Evolutionary conservation across 2,888 invertebrate genomes (phyloP), one percentile per base, ranked within the genome.

Genomic region (Andrena bucephala): DNA sequence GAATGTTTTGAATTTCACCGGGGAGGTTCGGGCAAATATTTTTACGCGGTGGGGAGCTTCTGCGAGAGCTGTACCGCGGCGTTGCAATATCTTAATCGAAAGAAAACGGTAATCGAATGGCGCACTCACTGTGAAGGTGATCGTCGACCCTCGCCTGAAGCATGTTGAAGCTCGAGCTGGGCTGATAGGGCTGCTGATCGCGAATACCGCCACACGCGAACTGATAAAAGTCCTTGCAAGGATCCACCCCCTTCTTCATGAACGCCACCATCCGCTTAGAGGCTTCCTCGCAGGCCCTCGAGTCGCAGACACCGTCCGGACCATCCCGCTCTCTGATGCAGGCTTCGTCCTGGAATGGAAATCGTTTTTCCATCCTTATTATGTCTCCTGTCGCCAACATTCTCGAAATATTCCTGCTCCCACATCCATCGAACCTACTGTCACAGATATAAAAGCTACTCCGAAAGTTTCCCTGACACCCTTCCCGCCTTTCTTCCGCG

Each of bases 211-310:
- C 94, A 86, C 94, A 94, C 79, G 94, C 94, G 85, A 94, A 94
- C 88, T 94, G 94, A 87, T 94, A 94, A 90, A 94, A 94, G 89
- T 94, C 94, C 77, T 93, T 92, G 90, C 94, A 94, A 31, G 94
- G 94, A 88, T 94, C 94, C 42, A 91, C 91, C 72, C 92, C 91
- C 72, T 92, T 92, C 71, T 93, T 93, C 92, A 94, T 92, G 60
- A 94, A 93, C 66, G 93, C 91, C 75, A 94, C 89, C 80, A 93
- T 92, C 69, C 93, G 90, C 36, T 89, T 91, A 13, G 94, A 93
- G n/a, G 94, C 93, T 68, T 93, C 93, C 77, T 90, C 89, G 84
- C 94, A 94, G 68, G 92, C 91, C 50, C 89, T 90, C 70, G 93
- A 89, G 66, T 93, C 92, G 87, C 94, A 94, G 1, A 93, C 88